Percentiles rank a stretch among this genome's conserved stretches.
Evolutionary conservation across 2,797 vertebrate species (phyloP).

Genomic region (Scolopax rusticola): DNA sequence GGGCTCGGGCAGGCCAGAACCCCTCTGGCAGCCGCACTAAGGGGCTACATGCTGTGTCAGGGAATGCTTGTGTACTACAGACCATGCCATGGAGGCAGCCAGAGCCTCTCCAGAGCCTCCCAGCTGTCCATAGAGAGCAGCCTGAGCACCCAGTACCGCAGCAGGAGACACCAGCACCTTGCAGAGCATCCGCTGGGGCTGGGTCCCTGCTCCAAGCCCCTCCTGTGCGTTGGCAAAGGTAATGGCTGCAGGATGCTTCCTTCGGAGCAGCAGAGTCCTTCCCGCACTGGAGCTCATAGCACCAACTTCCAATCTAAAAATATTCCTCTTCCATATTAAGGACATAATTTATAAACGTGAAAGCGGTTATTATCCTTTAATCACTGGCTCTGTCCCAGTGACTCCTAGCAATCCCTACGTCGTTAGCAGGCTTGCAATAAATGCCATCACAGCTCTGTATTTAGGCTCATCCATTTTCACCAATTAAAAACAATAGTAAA

Average conservation of each 20-base stretch:
- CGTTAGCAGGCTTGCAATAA: constrained; percentile 32
- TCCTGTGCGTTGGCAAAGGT: not conserved
- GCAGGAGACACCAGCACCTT: not conserved
- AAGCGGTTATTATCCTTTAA: constrained; percentile 63
- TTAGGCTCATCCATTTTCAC: constrained; percentile 30
- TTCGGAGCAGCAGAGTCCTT: not conserved
- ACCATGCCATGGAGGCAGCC: not conserved
- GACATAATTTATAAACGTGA: constrained; percentile 38
- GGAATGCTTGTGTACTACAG: not conserved
- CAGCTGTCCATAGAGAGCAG: not conserved
- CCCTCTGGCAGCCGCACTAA: fast-evolving
- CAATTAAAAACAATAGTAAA: not conserved
- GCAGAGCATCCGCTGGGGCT: fast-evolving
- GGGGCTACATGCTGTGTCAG: fast-evolving
- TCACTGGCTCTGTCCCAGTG: constrained; percentile 48
- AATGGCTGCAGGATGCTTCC: not conserved
- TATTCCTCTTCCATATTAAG: constrained; percentile 46
- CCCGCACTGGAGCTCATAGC: not conserved
- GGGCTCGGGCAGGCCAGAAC: fast-evolving
- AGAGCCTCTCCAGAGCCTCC: not conserved
- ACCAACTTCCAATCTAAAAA: constrained; percentile 56
- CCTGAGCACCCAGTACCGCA: fast-evolving
- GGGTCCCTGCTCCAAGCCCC: not conserved
- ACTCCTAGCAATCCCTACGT: constrained; percentile 25
- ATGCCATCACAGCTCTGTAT: constrained; percentile 37